Evolutionary conservation across 2,888 invertebrate species (phyloP).

Genomic region (Hyposoter dolosus): DNA sequence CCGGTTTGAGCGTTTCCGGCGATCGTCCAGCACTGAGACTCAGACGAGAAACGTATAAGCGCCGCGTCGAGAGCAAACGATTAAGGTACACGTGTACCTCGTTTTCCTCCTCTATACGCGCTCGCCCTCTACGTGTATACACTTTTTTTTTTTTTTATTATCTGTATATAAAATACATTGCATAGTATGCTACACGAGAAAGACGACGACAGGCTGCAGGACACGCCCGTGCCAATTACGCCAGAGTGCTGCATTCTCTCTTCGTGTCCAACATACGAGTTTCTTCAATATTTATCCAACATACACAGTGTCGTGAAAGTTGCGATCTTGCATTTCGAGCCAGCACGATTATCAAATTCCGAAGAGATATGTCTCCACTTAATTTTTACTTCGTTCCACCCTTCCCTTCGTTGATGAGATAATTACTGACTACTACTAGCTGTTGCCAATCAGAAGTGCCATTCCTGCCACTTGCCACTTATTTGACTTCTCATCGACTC

Average conservation of each 20-base stretch:
- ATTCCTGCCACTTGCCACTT: neutral
- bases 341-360: neutral
- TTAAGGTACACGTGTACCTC: constrained; percentile 67
- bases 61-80: constrained; percentile 59
- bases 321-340: neutral
- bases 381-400: neutral
- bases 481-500: neutral
- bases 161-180: constrained; percentile 40
- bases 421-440: neutral
- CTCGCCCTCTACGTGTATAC: constrained; percentile 50
- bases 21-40: constrained; percentile 51
- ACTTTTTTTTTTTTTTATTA: constrained; percentile 29
- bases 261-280: constrained; percentile 57
- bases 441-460: neutral
- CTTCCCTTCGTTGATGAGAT: neutral
- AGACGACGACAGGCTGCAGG: constrained; percentile 68
- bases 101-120: constrained; percentile 1
- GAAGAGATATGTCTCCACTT: neutral
- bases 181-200: constrained; percentile 42
- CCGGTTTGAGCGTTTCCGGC: constrained; percentile 74
- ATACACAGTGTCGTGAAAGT: constrained; percentile 2
- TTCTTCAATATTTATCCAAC: constrained; percentile 36
- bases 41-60: constrained; percentile 54
- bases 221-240: constrained; percentile 81
- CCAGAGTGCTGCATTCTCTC: constrained; percentile 74